Conservation (phyloP, 2,113 vertebrate species). For the Chrysemys picta region DNA sequence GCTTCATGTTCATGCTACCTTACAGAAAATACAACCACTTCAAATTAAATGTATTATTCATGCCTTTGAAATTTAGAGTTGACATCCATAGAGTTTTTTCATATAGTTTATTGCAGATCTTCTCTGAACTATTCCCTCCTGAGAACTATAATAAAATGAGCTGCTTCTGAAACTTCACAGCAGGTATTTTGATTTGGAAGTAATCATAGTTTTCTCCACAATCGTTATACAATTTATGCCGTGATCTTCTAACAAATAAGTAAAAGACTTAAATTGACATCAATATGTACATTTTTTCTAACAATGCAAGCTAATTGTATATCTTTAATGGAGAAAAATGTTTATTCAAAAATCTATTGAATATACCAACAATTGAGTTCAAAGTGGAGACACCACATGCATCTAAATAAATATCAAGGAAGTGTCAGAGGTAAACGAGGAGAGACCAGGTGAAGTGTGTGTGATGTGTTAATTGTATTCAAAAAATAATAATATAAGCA, state of each 20-base stretch:
- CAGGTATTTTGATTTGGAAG: slow-evolving; percentile 65
- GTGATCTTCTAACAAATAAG: slow-evolving; percentile 63
- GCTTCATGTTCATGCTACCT: not conserved
- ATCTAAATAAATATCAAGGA: slow-evolving; percentile 79
- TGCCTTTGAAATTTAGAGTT: slow-evolving; percentile 41
- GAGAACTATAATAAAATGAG: slow-evolving; percentile 59
- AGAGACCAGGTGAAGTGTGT: slow-evolving; percentile 74
- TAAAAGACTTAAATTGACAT: slow-evolving; percentile 70
- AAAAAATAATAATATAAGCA: slow-evolving; percentile 65
- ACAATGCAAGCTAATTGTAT: slow-evolving; percentile 60
- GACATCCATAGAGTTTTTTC: slow-evolving; percentile 14
- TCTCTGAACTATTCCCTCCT: slow-evolving; percentile 6
- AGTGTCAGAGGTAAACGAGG: slow-evolving; percentile 76
- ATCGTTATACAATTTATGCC: slow-evolving; percentile 53
- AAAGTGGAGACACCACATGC: slow-evolving; percentile 74
- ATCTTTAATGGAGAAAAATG: slow-evolving; percentile 62
- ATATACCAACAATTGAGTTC: slow-evolving; percentile 74
- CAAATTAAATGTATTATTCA: slow-evolving; percentile 66
- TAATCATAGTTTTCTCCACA: slow-evolving; percentile 60
- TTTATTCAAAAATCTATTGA: slow-evolving; percentile 64
- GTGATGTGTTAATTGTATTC: slow-evolving; percentile 78
- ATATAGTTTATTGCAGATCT: slow-evolving; percentile 1
- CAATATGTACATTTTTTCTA: slow-evolving; percentile 58
- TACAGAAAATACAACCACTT: slow-evolving; percentile 49
- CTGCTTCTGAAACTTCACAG: slow-evolving; percentile 62